Base-by-base conservation (phyloP, 1,140 invertebrate genomes). In the Heliconius nattereri region DNA sequence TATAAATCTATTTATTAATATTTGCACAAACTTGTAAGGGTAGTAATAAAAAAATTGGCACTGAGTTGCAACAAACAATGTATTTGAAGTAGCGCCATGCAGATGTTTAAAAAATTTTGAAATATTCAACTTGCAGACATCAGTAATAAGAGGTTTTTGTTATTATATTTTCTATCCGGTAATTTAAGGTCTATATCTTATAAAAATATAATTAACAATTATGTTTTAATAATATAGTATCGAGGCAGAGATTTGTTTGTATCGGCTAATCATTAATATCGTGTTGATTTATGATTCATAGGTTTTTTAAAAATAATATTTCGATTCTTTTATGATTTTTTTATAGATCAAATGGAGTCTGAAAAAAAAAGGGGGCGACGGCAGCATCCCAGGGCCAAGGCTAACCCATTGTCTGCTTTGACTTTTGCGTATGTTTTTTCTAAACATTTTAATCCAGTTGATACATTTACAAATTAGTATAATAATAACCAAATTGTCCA, bases 321-420 rank as follows among this genome's bases (percentile, higher is more conserved):
- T 66, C 60, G 60, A 29, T 26, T 26, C 20, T 26, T 29, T 66
- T 66, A 29, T 66, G 1, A 16, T 9, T 29, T 66, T 29, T 26
- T 66, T 66, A 29, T 66, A 66, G 60, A 66, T 66, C 66, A 45
- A 72, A 84, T 84, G 83, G 92, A 94, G 79, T 85, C 90, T 45
- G 74, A 77, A 37, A 91, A 89, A 78, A 92, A 86, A 83, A 94
- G 91, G 83, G 85, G 86, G 20, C 88, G 87, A 26, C 90, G 91
- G 54, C 85, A 89, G 70, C 95, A 95, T 90, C 95, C 95, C 6
- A 89, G 95, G 52, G 92, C 94, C 72, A 93, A 88, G 78, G 93
- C 95, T 19, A 95, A 95, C 82, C 86, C 91, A 45, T 78, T 96
- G 6, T 95, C 95, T 37, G 87, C 95, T 52, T 79, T 95, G 71